Evolutionary conservation across 2,797 vertebrate species (phyloP).

Genomic region (Ciconia nigra): DNA sequence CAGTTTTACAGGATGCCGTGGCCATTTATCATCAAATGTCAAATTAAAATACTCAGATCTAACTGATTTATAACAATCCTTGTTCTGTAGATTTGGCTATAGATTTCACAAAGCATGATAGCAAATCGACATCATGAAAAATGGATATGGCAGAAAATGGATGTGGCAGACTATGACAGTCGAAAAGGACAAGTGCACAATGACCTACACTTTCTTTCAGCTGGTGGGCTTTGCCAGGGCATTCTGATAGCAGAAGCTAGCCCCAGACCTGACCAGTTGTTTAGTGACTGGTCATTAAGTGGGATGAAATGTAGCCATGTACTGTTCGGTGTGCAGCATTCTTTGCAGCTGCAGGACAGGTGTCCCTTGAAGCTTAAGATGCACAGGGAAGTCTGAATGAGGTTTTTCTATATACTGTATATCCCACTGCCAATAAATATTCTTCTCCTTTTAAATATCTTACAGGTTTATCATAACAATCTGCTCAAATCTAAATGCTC

Average conservation of each 20-base stretch:
- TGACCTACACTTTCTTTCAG: not conserved
- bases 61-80: not conserved
- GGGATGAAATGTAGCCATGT: not conserved
- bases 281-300: not conserved
- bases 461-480: not conserved
- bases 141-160: not conserved
- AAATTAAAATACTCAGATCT: not conserved
- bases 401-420: not conserved
- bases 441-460: not conserved
- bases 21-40: not conserved
- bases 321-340: rapidly evolving
- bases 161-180: not conserved
- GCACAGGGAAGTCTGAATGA: not conserved
- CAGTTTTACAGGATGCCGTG: not conserved
- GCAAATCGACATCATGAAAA: not conserved
- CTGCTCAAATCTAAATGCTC: not conserved
- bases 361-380: not conserved
- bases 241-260: not conserved
- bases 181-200: not conserved
- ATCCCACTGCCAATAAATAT: not conserved
- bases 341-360: not conserved
- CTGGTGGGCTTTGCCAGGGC: not conserved
- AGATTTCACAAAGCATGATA: not conserved
- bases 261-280: not conserved
- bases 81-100: not conserved